phyloP scores from a whole-genome alignment of 1,140 invertebrate genomes.

The Drosophila repleta region DNA sequence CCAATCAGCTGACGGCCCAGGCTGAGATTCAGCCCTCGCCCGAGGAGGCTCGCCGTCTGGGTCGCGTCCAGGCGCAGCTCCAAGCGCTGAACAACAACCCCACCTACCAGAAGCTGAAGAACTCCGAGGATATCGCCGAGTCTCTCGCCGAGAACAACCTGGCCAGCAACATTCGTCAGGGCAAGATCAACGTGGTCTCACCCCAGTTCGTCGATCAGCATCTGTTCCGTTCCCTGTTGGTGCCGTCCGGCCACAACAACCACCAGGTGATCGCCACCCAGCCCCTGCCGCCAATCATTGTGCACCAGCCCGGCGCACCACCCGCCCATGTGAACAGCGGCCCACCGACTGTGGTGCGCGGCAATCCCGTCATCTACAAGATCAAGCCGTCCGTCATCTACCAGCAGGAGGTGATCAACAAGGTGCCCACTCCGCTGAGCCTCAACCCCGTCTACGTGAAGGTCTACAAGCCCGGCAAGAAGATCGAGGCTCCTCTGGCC shows the following conservation, averaged over 20 bases:
- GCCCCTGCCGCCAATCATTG: conserved; percentile 78
- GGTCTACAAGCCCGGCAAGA: conserved; percentile 82
- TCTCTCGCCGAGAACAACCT: conserved; percentile 69
- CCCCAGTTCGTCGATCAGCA: conserved; percentile 79
- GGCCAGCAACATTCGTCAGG: conserved; percentile 80
- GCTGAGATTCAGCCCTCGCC: conserved; percentile 68
- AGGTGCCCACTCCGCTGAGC: conserved; percentile 78
- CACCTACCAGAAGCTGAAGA: conserved; percentile 75
- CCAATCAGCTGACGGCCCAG: conserved; percentile 67
- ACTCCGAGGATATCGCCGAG: conserved; percentile 80
- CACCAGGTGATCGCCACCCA: conserved; percentile 80
- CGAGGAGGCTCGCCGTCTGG: conserved; percentile 71
- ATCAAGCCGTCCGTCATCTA: conserved; percentile 80
- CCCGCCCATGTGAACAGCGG: conserved; percentile 77
- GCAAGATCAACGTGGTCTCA: conserved; percentile 78
- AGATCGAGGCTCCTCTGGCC: conserved; percentile 73
- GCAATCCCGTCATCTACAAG: conserved; percentile 81
- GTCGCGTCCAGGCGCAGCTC: conserved; percentile 72
- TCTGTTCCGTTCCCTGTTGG: conserved; percentile 75
- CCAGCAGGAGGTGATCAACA: conserved; percentile 82
- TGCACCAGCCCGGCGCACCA: conserved; percentile 75
- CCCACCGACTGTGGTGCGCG: conserved; percentile 75
- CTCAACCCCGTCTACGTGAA: conserved; percentile 81
- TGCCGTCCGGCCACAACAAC: conserved; percentile 76
- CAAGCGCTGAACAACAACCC: conserved; percentile 73